Conservation (phyloP, 2,797 vertebrate species). For the Pipistrellus kuhlii region DNA sequence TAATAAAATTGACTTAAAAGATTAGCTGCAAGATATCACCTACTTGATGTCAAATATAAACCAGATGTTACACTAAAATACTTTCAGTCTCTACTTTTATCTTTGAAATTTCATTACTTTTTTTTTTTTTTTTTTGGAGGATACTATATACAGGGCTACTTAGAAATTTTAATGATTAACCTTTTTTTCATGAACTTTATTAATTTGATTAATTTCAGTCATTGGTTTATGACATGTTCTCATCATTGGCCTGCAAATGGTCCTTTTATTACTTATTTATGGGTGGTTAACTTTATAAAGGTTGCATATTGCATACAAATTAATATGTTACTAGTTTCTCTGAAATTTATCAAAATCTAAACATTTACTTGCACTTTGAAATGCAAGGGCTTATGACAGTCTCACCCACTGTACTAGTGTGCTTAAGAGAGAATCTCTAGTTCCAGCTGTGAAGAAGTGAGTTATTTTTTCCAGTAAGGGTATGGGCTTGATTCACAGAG, state of each 20-base stretch:
- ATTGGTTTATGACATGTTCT: not conserved
- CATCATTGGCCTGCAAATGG: not conserved
- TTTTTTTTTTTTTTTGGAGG: not conserved
- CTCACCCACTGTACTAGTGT: not conserved
- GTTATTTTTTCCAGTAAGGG: not conserved
- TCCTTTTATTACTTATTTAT: constrained; percentile 45
- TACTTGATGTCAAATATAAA: constrained; percentile 78
- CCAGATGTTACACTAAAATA: constrained; percentile 81
- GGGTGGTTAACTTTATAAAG: not conserved
- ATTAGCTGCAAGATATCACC: constrained; percentile 81
- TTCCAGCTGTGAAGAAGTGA: not conserved
- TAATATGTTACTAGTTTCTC: not conserved
- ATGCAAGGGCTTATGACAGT: not conserved
- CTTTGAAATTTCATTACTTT: constrained; percentile 63
- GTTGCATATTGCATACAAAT: not conserved
- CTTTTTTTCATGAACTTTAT: not conserved
- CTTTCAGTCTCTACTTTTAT: constrained; percentile 72
- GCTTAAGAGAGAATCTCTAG: not conserved
- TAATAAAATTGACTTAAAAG: constrained; percentile 87
- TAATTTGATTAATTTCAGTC: constrained; percentile 27
- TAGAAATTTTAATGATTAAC: constrained; percentile 55
- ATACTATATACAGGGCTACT: constrained; percentile 13
- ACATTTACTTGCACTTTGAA: not conserved
- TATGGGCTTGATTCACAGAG: not conserved
- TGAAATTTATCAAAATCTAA: constrained; percentile 35